Base-by-base conservation (phyloP, 2,113 vertebrate genomes). In the Accipiter cooperii region DNA sequence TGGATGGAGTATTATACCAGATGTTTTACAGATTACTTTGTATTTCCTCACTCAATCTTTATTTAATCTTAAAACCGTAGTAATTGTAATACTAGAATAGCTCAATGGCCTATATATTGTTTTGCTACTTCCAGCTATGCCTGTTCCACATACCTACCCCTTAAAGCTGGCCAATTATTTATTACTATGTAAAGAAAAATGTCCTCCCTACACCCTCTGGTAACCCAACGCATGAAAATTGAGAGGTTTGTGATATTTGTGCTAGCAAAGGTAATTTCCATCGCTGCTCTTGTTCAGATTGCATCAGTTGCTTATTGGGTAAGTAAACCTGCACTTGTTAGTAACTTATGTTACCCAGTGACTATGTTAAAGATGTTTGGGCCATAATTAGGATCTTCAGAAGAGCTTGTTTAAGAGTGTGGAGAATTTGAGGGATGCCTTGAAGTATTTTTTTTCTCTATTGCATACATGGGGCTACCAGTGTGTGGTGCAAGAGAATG, bases 21-120 rank as follows among this genome's bases (percentile, higher is more conserved):
- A 91, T 95, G 84, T 89, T 93, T 94, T 75, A 69, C 89, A 94
- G 96, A 93, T 95, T 95, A 92, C 76, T 87, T 54, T 87, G 70
- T 77, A 81, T 92, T 74, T 89, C 89, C 87, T 85, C 83, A 47
- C 49, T 73, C 84, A 70, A 17, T 69, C 90, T 91, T 91, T 69
- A 60, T 92, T 96, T 96, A 96, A 93, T 93, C 89, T 95, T 91
- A 63, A 66, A 51, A 63, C 75, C 69, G 33, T 55, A 90, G 83
- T 90, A 75, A 66, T 57, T 90, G 47, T 85, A 14, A 51, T 47
- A 54, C 76, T 92, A 66, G 54, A 73, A 95, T 52, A 95, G 42
- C 52, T 89, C 69, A 64, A 9, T 87, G 77, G 84, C 76, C 65
- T 60, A 54, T 76, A 75, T 81, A 71, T 84, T 86, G 51, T 34